Base-by-base conservation (phyloP, 1,140 invertebrate genomes). In the Leptinotarsa undecemlineata region DNA sequence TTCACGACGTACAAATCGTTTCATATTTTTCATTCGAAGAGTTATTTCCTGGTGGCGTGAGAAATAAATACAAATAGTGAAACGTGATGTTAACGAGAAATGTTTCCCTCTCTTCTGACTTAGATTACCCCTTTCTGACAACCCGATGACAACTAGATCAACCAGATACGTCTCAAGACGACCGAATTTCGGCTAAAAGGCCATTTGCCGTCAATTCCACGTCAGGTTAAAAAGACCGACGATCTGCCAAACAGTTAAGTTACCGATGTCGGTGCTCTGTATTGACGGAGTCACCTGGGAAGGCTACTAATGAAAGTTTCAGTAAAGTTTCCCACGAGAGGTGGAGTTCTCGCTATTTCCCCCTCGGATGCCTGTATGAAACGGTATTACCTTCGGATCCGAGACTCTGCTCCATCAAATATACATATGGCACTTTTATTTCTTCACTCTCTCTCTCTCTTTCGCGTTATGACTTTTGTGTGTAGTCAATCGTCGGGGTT, bases 201-300 rank as follows among this genome's bases (percentile, higher is more conserved):
- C 63, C 63, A 21, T 23, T 66, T 17, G 2, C 23, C 67, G 67
- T 68, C 67, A 68, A 47, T 68, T 68, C 67, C 15, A 48, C 67
- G 67, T 68, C 67, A n/a, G 19, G 67, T 68, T 68, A 68, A 48
- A 68, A 68, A 68, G 67, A 68, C 26, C 67, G 67, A 68, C 67
- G 67, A 68, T 68, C 67, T 68, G 67, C 67, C 67, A 42, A 68
- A 48, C 67, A 26, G 42, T 19, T 47, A 68, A 47, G 67, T 68
- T 68, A 66, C 20, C 63, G 63, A 33, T 66, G 63, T 66, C 20
- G 21, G 63, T 21, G 20, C 63, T 21, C 19, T 66, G 63, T 66
- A 66, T 66, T 23, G 63, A 14, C 63, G 14, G 15, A 15, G 19
- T 15, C 20, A 33, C 26, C 67, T 68, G 23, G 67, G 67, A 33